A percentile compares a stretch with the other conserved stretches of the same genome.
These are phyloP conservation scores for Apotomis betuletana DNA, from an alignment of 2,888 invertebrate species.

Conservation along the genomic window DNA sequence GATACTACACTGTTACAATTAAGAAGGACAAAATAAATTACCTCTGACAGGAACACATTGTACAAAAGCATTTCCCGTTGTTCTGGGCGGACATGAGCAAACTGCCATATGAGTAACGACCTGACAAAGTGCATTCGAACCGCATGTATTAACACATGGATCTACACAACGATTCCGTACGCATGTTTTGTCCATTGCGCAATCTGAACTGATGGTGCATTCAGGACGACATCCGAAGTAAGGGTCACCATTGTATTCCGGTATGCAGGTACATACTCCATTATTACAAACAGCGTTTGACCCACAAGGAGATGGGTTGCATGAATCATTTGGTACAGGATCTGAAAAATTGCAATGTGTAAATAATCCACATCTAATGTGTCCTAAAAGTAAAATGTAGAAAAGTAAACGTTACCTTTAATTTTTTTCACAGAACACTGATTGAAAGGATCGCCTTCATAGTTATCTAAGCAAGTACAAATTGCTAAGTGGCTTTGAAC, in stretches of 20 bases:
- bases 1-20: too few relatives aligned
- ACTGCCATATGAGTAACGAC: slow-evolving; percentile 90
- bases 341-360: slow-evolving; percentile 53
- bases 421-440: slow-evolving; percentile 85
- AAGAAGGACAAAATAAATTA: slow-evolving; percentile 49
- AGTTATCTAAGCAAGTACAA: slow-evolving; percentile 88
- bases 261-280: slow-evolving; percentile 84
- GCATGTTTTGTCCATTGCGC: slow-evolving; percentile 87
- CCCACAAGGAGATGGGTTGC: slow-evolving; percentile 87
- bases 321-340: slow-evolving; percentile 74
- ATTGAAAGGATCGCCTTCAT: slow-evolving; percentile 90
- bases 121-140: slow-evolving; percentile 87
- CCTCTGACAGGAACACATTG: slow-evolving; percentile 84
- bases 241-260: slow-evolving; percentile 87
- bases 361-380: slow-evolving; percentile 31
- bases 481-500: slow-evolving; percentile 91
- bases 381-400: neutral
- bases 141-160: slow-evolving; percentile 91
- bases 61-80: slow-evolving; percentile 88
- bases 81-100: slow-evolving; percentile 88
- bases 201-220: slow-evolving; percentile 89
- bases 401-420: slow-evolving; percentile 71
- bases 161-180: slow-evolving; percentile 87
- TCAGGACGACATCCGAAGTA: slow-evolving; percentile 88
- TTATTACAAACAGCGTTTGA: slow-evolving; percentile 84